Percentiles rank a stretch among this genome's conserved stretches.
Conservation (phyloP, 2,888 invertebrate species). For the Diaphora mendica region DNA sequence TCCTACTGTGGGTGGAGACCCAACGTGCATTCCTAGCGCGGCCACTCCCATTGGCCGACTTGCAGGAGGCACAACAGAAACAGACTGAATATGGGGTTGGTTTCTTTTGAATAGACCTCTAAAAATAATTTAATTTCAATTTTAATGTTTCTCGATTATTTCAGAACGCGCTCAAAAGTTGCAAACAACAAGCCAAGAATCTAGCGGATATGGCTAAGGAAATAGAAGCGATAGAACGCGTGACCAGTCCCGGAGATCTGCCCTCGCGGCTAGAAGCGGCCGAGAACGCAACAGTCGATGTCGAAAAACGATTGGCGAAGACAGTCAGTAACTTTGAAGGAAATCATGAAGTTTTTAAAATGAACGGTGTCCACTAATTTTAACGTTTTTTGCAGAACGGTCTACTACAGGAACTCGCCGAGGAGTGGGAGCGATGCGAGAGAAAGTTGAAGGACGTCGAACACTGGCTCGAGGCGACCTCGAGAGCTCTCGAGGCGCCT, state of each 20-base stretch:
- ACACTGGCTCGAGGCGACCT: conserved; percentile 95
- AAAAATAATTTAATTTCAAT: conserved; percentile 4
- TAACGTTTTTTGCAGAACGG: conserved; percentile 89
- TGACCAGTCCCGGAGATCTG: conserved; percentile 94
- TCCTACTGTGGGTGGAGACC: conserved; percentile 94
- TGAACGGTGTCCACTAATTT: conserved; percentile 17
- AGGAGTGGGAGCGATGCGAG: conserved; percentile 98
- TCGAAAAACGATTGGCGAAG: conserved; percentile 94
- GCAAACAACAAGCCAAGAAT: conserved; percentile 94
- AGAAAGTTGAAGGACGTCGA: conserved; percentile 96
- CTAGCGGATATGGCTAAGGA: conserved; percentile 97
- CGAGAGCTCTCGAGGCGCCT: conserved; percentile 91
- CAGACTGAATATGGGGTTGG: conserved; percentile 94
- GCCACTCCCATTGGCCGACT: conserved; percentile 91
- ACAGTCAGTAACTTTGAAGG: conserved; percentile 87
- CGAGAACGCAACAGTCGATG: conserved; percentile 94
- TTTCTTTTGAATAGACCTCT: conserved; percentile 11
- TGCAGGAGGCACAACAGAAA: conserved; percentile 94
- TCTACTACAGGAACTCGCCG: conserved; percentile 95
- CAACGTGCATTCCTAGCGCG: conserved; percentile 93
- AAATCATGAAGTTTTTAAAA: background rate
- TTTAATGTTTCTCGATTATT: conserved; percentile 56
- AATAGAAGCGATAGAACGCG: conserved; percentile 93
- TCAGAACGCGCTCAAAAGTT: conserved; percentile 94
- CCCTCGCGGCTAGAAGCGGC: conserved; percentile 94